Evolutionary conservation across 2,797 vertebrate genomes (phyloP).

Genomic region (Thaleichthys pacificus): DNA sequence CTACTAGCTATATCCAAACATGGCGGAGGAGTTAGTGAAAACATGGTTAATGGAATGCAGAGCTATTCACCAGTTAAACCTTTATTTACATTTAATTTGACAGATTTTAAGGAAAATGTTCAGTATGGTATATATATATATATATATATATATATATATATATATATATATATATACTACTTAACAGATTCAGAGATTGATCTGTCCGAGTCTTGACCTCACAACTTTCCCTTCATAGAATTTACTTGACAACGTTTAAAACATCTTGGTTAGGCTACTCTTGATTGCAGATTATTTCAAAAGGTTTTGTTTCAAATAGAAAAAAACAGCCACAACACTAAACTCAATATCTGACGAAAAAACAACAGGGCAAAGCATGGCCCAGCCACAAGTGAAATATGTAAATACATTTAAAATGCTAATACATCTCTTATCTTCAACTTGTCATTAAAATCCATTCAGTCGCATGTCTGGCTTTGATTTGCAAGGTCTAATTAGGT

Average conservation of each 20-base stretch:
- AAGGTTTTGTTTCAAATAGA: not conserved
- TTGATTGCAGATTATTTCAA: no score
- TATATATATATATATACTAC: no score
- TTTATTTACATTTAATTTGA: no score
- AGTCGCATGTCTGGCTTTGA: slow-evolving; percentile 11
- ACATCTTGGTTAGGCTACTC: no score
- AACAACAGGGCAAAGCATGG: not conserved
- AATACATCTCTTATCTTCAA: not conserved
- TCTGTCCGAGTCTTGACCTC: no score
- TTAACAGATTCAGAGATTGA: no score
- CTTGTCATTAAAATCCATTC: not conserved
- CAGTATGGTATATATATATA: no score
- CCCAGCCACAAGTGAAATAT: not conserved
- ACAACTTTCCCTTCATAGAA: no score
- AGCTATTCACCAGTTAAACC: slow-evolving; percentile 55
- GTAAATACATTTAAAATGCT: not conserved
- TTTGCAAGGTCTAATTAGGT: slow-evolving; percentile 21
- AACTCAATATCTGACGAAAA: not conserved
- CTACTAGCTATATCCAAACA: slow-evolving; percentile 67
- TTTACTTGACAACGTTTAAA: no score
- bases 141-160: no score
- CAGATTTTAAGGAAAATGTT: no score
- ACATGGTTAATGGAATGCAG: slow-evolving; percentile 72
- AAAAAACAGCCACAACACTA: not conserved
- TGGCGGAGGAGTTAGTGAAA: slow-evolving; percentile 75